phyloP scores from a whole-genome alignment of 2,888 invertebrate species.

The Melanophora roralis region DNA sequence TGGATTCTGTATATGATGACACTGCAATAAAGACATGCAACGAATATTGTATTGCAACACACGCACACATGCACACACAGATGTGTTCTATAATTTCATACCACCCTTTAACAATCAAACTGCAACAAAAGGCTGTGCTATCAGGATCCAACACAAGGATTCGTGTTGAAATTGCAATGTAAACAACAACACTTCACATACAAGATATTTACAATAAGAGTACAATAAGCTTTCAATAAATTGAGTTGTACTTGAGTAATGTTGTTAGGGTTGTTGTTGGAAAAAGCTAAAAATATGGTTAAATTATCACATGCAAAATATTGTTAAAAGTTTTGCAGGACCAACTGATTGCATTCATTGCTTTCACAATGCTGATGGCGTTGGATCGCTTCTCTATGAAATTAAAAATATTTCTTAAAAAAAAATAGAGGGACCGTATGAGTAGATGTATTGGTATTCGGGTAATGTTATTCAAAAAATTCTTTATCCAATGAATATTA shows the following conservation, averaged over 20 bases:
- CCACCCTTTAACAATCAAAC: conserved; percentile 22
- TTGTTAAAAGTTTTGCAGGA: conserved; percentile 30
- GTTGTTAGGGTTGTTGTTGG: conserved; percentile 9
- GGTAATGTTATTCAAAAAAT: background rate
- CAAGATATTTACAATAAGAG: conserved; percentile 9
- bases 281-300: conserved; percentile 20
- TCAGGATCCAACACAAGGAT: conserved; percentile 16
- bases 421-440: background rate
- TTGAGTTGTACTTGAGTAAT: conserved; percentile 46
- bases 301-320: conserved; percentile 42
- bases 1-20: conserved; percentile 9
- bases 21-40: conserved; percentile 1
- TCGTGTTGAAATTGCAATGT: conserved; percentile 53
- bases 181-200: conserved; percentile 41
- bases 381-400: conserved; percentile 24
- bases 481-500: conserved; percentile 49
- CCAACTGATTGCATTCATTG: conserved; percentile 23
- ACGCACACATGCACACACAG: background rate
- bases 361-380: background rate
- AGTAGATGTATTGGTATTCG: background rate
- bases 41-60: conserved; percentile 24
- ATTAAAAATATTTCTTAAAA: conserved; percentile 22
- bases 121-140: conserved; percentile 8
- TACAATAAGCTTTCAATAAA: conserved; percentile 44
- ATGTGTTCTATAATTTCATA: conserved; percentile 46